Base-by-base conservation (phyloP, 1,140 invertebrate genomes). In the Dendrolimus punctatus region DNA sequence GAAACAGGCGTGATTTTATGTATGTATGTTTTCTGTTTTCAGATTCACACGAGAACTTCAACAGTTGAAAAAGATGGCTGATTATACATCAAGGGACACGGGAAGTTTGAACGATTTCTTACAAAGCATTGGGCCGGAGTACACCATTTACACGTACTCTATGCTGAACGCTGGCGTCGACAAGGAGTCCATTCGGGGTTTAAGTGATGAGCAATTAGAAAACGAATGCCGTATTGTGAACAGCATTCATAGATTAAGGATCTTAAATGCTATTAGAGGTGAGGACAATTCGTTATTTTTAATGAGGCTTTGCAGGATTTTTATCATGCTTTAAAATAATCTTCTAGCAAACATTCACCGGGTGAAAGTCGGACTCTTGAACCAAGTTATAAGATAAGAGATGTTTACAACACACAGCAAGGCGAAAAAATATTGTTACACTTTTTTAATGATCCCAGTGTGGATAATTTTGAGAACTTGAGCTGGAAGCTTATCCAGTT, bases 121-220 rank as follows among this genome's bases (percentile, higher is more conserved):
- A 4, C 93, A 94, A 75, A 90, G 89, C 8, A 91, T 99, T 43
- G 95, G 94, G 6, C 91, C 92, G 6, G 97, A 99, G 74, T 98
- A 98, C 80, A 94, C 95, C 8, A 97, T 97, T 54, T 99, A 99
- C 77, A 99, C 98, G 0, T 99, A 99, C 79, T 93, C 94, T 50
- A 97, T 99, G 95, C 80, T 99, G 6, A 96, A 97, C 71, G 94
- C 95, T 42, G 98, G 98, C 2, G 94, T 99, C 7, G 97, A 99
- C 75, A 95, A 93, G 73, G 93, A 95, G 47, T 93, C 91, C 0
- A 89, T 97, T 39, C 90, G 92, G 56, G 91, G 91, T 46, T 81
- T 99, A 5, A 95, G 93, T 37, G 98, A 99, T 66, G 97, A 99
- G 58, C 96, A 99, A 73, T 87, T 99, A 41, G 84, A 93, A 51